phyloP scores from a whole-genome alignment of 23 tunicate genomes.

The Styela plicata region DNA sequence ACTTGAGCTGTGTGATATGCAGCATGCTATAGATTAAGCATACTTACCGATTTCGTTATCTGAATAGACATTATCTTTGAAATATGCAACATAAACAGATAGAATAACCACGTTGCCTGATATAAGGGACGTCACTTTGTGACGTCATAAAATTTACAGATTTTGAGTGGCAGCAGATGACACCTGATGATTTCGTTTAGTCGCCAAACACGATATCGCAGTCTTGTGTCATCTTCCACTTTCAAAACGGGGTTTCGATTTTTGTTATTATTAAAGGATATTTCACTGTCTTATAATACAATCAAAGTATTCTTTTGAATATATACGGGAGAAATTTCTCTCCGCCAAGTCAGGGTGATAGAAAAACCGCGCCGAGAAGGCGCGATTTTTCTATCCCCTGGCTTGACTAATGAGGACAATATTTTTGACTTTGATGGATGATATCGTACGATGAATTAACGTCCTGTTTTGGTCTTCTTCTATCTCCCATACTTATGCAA shows the following conservation, averaged over 20 bases:
- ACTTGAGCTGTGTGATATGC: too few relatives aligned
- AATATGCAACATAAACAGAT: too few relatives aligned
- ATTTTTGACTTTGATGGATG: not conserved
- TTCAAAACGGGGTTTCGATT: conserved; percentile 29
- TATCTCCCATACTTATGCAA: not conserved
- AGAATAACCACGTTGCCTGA: too few relatives aligned
- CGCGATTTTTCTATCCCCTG: not conserved
- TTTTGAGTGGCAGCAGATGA: too few relatives aligned
- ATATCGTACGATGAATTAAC: not conserved
- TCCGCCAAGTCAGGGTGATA: too few relatives aligned
- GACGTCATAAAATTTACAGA: too few relatives aligned
- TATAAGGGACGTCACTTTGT: too few relatives aligned
- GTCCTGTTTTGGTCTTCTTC: not conserved
- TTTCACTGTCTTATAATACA: conserved; percentile 6
- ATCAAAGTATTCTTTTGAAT: not conserved
- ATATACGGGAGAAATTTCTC: not conserved
- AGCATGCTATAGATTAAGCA: too few relatives aligned
- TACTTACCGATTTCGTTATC: too few relatives aligned
- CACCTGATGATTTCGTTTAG: too few relatives aligned
- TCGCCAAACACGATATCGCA: too few relatives aligned
- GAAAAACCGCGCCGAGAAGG: not conserved
- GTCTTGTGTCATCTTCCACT: not conserved
- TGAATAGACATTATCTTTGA: too few relatives aligned
- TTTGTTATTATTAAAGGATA: conserved; percentile 7
- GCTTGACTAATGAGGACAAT: not conserved